Evolutionary conservation across 2,797 vertebrate species (phyloP), one percentile per base, ranked within the genome.

Genomic region (Limosa lapponica): DNA sequence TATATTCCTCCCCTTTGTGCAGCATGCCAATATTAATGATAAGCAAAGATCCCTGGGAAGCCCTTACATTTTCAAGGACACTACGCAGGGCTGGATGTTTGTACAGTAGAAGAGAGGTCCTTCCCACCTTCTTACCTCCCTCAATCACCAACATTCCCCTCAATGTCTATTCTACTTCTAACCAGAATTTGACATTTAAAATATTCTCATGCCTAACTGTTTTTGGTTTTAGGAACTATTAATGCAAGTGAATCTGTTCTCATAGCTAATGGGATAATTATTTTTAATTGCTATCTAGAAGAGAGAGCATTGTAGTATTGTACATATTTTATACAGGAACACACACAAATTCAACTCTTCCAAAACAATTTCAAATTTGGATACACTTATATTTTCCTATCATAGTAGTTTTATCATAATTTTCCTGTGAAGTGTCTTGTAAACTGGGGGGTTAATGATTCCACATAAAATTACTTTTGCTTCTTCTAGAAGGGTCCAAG

Each of bases 1-100:
- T 23, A 73, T 23, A 71, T 66, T 81, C 58, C 11, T 89, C 39
- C 57, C 77, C 67, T 95, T 75, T 70, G 34, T 90, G 66, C 83
- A 91, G 73, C 93, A 64, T 81, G 70, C 73, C 91, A 46, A 10
- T 62, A 70, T n/a, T 46, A 91, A 86, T 4, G 82, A 95, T 64
- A 93, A 87, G 71, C 59, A 89, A 75, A 87, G 80, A 83, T 75
- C 64, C 36, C 82, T 79, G 62, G 61, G 55, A 93, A 95, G 74
- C 37, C 80, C 70, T 84, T 87, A 41, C 17, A 24, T 32, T 24
- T 28, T 84, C 70, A 84, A 94, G 70, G 59, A 87, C 77, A 64
- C 25, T 41, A 55, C 4, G 10, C 44, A 51, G 36, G 44, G 36
- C 30, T 84, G 55, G n/a, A 88, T 30, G 14, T 43, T 80, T 82